phyloP scores from a whole-genome alignment of 2,888 invertebrate species.

The Rutpela maculata region DNA sequence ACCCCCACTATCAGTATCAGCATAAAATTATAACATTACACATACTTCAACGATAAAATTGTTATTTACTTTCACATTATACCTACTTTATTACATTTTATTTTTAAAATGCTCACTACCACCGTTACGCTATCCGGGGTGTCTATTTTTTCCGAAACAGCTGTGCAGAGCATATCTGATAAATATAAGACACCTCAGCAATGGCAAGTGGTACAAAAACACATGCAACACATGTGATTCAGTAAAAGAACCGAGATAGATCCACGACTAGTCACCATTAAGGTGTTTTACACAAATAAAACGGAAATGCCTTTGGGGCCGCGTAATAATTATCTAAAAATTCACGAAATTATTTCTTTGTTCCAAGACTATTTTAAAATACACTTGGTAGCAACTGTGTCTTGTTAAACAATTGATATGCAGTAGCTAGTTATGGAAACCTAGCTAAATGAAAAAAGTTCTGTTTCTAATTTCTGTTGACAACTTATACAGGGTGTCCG shows the following conservation, averaged over 20 bases:
- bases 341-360: constrained; percentile 16
- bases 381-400: too few relatives aligned
- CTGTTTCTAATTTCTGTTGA: too few relatives aligned
- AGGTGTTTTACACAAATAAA: constrained; percentile 56
- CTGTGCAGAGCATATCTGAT: constrained; percentile 45
- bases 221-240: constrained; percentile 61
- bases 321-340: constrained; percentile 17
- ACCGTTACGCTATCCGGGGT: constrained; percentile 45
- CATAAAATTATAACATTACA: background rate
- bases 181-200: constrained; percentile 59
- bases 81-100: constrained; percentile 25
- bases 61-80: background rate
- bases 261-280: constrained; percentile 51
- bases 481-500: too few relatives aligned
- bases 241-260: constrained; percentile 48
- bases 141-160: constrained; percentile 50
- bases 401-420: too few relatives aligned
- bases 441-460: too few relatives aligned
- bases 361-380: background rate
- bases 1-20: too few relatives aligned
- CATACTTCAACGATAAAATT: background rate
- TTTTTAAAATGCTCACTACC: constrained; percentile 33
- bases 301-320: constrained; percentile 58
- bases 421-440: too few relatives aligned
- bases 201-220: constrained; percentile 62